Percentiles rank a stretch among this genome's conserved stretches.
Conservation (phyloP, 2,888 invertebrate genomes). For the Drosophila mettleri region DNA sequence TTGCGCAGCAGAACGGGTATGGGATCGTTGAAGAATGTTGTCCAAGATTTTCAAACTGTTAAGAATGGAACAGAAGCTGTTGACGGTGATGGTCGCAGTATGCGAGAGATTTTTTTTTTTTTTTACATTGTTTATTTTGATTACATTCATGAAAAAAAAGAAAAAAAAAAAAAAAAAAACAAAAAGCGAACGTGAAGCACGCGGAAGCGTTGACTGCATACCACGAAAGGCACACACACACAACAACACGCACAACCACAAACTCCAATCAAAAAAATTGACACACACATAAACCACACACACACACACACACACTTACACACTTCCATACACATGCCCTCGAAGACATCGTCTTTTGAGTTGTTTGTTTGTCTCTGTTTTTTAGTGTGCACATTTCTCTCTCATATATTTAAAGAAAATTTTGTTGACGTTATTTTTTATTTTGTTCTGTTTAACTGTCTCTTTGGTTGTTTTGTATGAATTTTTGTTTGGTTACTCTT, state of each 20-base stretch:
- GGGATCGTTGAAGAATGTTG: slow-evolving; percentile 23
- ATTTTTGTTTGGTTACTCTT: neutral
- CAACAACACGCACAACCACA: slow-evolving; percentile 23
- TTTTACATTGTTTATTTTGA: slow-evolving; percentile 5
- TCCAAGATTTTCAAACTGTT: slow-evolving; percentile 3
- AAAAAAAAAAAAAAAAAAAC: slow-evolving; percentile 25
- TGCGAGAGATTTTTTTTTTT: slow-evolving; percentile 27
- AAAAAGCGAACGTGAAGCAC: slow-evolving; percentile 70
- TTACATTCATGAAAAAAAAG: slow-evolving; percentile 39
- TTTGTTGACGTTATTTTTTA: slow-evolving; percentile 2
- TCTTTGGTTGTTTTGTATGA: slow-evolving; percentile 29
- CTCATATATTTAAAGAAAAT: slow-evolving; percentile 1
- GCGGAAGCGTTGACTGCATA: slow-evolving; percentile 25
- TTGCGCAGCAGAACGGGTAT: slow-evolving; percentile 57
- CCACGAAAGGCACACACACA: slow-evolving; percentile 20
- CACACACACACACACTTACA: slow-evolving; percentile 27
- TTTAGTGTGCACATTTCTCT: slow-evolving; percentile 44
- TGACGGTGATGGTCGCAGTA: slow-evolving; percentile 53
- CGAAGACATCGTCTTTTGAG: slow-evolving; percentile 38
- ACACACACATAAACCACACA: slow-evolving; percentile 20
- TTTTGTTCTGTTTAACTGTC: slow-evolving; percentile 17
- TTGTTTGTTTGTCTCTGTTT: slow-evolving; percentile 30
- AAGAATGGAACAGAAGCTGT: slow-evolving; percentile 18
- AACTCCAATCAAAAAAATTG: slow-evolving; percentile 8
- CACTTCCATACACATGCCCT: slow-evolving; percentile 7